Evolutionary conservation across 2,888 invertebrate species (phyloP).

Genomic region (Meloe dianella): DNA sequence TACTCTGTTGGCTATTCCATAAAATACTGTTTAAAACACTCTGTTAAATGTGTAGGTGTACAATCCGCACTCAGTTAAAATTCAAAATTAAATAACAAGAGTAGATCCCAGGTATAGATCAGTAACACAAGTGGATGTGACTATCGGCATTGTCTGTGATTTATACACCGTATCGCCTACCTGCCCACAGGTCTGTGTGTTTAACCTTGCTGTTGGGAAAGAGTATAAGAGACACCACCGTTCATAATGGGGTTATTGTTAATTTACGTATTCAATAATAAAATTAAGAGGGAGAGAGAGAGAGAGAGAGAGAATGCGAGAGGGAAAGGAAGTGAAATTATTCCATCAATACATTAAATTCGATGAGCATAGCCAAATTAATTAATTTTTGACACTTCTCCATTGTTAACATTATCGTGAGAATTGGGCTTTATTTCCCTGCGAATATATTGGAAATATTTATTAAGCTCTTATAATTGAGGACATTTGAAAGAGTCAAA

Average conservation of each 20-base stretch:
- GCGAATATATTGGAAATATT: too few species aligned
- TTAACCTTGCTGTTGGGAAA: slow-evolving; percentile 41
- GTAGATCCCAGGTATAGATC: slow-evolving; percentile 22
- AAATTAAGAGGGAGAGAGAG: neutral
- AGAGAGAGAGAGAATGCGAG: neutral
- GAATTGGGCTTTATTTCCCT: neutral
- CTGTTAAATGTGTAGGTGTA: neutral
- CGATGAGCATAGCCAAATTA: neutral
- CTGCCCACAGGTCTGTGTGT: slow-evolving; percentile 45
- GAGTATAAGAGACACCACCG: slow-evolving; percentile 23
- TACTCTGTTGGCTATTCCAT: neutral
- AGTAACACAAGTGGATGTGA: slow-evolving; percentile 32
- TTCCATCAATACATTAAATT: neutral
- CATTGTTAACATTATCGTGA: neutral
- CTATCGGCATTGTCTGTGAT: slow-evolving; percentile 45
- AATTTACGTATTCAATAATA: neutral
- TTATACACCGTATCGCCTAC: slow-evolving; percentile 49
- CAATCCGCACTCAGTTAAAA: neutral
- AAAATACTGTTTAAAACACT: neutral
- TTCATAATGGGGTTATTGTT: slow-evolving; percentile 29
- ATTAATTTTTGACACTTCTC: neutral
- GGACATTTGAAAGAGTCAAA: too few species aligned
- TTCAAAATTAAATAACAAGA: neutral
- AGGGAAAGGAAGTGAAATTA: neutral
- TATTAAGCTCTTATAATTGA: too few species aligned